These are phyloP conservation scores for Callosobruchus maculatus DNA, from an alignment of 2,888 invertebrate species.

Conservation along the genomic window DNA sequence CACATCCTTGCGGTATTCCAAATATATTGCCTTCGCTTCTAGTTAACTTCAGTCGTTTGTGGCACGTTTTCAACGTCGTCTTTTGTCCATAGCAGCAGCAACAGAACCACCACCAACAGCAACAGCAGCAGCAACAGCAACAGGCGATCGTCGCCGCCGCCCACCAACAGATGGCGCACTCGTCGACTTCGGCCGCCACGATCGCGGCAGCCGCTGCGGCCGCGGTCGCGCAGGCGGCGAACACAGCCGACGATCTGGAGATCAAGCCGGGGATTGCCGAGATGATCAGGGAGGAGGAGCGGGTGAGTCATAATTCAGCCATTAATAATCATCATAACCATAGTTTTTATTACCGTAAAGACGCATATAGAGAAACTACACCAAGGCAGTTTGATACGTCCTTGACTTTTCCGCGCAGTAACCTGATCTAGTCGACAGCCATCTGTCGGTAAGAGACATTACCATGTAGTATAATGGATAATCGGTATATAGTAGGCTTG, in stretches of 20 bases:
- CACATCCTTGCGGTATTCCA: too few species aligned
- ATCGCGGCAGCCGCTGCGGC: slow-evolving; percentile 17
- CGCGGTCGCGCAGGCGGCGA: slow-evolving; percentile 8
- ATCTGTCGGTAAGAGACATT: too few species aligned
- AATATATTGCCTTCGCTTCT: too few species aligned
- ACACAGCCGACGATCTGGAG: slow-evolving; percentile 71
- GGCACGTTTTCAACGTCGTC: neutral
- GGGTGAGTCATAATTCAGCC: slow-evolving; percentile 86
- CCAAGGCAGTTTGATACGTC: too few species aligned
- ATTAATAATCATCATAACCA: too few species aligned
- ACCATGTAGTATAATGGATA: too few species aligned
- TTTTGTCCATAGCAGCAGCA: neutral
- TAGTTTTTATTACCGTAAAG: too few species aligned
- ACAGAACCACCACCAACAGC: neutral
- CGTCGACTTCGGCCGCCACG: slow-evolving; percentile 10
- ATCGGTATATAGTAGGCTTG: too few species aligned
- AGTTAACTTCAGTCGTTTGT: too few species aligned
- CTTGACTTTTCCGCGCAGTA: too few species aligned
- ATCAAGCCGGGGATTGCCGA: slow-evolving; percentile 93
- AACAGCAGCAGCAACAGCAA: neutral
- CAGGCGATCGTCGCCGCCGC: neutral
- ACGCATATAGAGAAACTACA: too few species aligned
- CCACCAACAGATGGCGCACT: neutral
- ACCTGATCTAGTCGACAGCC: too few species aligned
- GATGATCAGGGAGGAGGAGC: slow-evolving; percentile 94